These are phyloP conservation scores for Epinotia ramella DNA, from an alignment of 2,888 invertebrate genomes.

Conservation along the genomic window DNA sequence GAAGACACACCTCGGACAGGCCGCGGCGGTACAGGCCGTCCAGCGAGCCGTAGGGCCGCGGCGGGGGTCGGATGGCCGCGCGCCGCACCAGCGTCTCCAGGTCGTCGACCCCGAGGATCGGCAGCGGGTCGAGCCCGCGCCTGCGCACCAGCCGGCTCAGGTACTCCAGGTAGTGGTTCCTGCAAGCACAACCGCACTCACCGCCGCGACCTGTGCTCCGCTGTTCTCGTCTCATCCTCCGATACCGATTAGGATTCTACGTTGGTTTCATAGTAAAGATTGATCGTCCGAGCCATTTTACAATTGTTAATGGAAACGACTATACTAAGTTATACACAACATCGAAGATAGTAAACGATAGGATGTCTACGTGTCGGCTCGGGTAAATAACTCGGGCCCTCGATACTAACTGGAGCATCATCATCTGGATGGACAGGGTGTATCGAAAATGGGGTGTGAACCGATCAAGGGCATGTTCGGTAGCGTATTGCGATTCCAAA, in stretches of 20 bases:
- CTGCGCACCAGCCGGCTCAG: slow-evolving; percentile 91
- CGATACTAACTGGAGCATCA: no score
- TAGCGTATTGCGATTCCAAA: no score
- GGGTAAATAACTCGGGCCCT: no score
- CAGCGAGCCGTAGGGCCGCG: slow-evolving; percentile 90
- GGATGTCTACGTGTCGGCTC: slow-evolving; percentile 5
- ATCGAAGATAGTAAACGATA: background rate
- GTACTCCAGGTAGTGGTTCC: slow-evolving; percentile 96
- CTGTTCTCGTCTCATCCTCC: background rate
- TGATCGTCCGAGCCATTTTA: background rate
- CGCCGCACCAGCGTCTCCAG: slow-evolving; percentile 92
- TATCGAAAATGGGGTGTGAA: no score
- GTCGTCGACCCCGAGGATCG: slow-evolving; percentile 91
- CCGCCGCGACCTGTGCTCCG: slow-evolving; percentile 13
- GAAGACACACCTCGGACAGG: slow-evolving; percentile 86
- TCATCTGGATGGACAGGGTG: no score
- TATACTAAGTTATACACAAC: slow-evolving; percentile 9
- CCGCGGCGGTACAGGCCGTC: slow-evolving; percentile 87
- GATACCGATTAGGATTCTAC: background rate
- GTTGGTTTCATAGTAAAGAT: background rate
- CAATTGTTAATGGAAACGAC: slow-evolving; percentile 10
- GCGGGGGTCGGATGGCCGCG: slow-evolving; percentile 89
- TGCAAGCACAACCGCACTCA: slow-evolving; percentile 70
- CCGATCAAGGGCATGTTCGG: no score
- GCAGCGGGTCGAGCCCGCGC: slow-evolving; percentile 90